These are phyloP conservation scores for Melanotaenia boesemani DNA, from an alignment of 2,797 vertebrate species.

Conservation along the genomic window DNA sequence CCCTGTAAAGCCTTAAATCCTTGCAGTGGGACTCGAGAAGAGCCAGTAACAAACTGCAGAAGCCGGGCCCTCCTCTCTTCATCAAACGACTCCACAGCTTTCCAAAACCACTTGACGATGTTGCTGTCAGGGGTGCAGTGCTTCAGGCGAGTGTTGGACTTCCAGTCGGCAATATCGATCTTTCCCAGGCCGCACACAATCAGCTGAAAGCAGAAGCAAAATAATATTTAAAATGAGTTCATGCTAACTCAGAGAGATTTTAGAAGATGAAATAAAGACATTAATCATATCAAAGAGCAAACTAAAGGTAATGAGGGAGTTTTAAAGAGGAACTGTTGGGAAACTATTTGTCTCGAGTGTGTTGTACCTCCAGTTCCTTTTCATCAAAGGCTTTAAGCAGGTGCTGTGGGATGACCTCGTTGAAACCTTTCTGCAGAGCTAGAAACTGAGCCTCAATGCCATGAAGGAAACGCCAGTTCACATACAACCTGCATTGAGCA, in stretches of 20 bases:
- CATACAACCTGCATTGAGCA: conserved; percentile 88
- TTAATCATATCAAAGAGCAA: no score
- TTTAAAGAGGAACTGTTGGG: neutral
- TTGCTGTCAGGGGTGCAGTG: conserved; percentile 97
- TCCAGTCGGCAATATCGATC: conserved; percentile 98
- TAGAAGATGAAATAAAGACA: neutral
- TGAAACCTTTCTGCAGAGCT: conserved; percentile 98
- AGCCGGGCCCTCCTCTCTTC: conserved; percentile 94
- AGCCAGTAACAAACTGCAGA: conserved; percentile 97
- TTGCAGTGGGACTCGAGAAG: conserved; percentile 95
- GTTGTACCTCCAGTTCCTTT: conserved; percentile 94
- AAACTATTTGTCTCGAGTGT: neutral
- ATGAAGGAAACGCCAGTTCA: conserved; percentile 97
- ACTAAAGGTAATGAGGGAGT: neutral
- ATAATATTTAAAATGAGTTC: neutral
- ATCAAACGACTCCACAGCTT: conserved; percentile 96
- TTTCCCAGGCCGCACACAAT: conserved; percentile 97
- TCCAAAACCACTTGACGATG: conserved; percentile 99
- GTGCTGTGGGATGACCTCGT: conserved; percentile 98
- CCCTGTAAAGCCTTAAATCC: conserved; percentile 99
- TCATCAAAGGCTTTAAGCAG: conserved; percentile 98
- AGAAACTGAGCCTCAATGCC: conserved; percentile 98
- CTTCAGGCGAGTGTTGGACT: conserved; percentile 96
- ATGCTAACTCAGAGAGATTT: neutral
- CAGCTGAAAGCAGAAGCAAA: conserved; percentile 78